Evolutionary conservation across 2,113 vertebrate species (phyloP).

Genomic region (Neogobius melanostomus): DNA sequence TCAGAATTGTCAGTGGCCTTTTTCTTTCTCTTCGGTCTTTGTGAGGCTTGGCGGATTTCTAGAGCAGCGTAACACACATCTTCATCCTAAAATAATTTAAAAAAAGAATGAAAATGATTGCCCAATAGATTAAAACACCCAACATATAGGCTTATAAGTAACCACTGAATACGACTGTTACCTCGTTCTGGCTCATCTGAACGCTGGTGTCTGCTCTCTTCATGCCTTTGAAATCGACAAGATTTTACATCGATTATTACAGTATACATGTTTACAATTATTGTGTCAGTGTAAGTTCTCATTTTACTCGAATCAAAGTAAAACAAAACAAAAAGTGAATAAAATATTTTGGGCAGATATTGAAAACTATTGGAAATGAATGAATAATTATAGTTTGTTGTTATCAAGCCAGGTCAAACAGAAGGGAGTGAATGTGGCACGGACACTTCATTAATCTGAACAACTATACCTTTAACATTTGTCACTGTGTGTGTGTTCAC

Average conservation of each 20-base stretch:
- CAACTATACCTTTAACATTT: too few relatives aligned
- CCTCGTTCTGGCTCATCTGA: conserved; percentile 7
- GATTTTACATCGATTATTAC: not conserved
- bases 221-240: conserved; percentile 9
- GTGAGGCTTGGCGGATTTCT: conserved; percentile 24
- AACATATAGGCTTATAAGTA: not conserved
- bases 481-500: too few relatives aligned
- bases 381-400: too few relatives aligned
- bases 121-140: not conserved
- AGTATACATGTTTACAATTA: too few relatives aligned
- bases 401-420: too few relatives aligned
- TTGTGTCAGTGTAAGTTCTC: too few relatives aligned
- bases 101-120: conserved; percentile 8
- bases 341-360: too few relatives aligned
- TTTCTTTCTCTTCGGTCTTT: conserved; percentile 38
- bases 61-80: conserved; percentile 44
- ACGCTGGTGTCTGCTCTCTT: not conserved
- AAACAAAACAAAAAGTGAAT: too few relatives aligned
- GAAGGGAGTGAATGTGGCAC: too few relatives aligned
- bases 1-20: conserved; percentile 5
- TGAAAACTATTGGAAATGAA: too few relatives aligned
- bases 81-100: conserved; percentile 20
- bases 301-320: too few relatives aligned
- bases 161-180: not conserved
- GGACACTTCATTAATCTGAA: too few relatives aligned